Evolutionary conservation across 2,113 vertebrate genomes (phyloP).

Genomic region (Atrichornis clamosus): DNA sequence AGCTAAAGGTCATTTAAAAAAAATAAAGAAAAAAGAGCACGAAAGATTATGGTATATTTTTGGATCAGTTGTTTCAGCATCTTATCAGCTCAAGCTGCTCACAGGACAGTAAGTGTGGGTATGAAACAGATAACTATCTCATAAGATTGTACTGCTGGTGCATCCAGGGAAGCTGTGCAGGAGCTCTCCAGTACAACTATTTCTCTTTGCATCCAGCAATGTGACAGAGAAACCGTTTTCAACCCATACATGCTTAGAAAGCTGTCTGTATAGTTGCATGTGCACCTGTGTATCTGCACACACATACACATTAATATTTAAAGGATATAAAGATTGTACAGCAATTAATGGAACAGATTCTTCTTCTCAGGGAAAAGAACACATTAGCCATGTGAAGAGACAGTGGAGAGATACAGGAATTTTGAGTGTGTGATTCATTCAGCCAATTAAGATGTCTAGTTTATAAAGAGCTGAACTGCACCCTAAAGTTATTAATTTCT

Average conservation of each 20-base stretch:
- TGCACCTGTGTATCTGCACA: not conserved
- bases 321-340: not conserved
- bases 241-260: not conserved
- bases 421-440: not conserved
- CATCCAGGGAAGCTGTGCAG: not conserved
- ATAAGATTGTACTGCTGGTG: not conserved
- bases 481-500: not conserved
- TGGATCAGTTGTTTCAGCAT: not conserved
- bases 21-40: not conserved
- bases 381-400: not conserved
- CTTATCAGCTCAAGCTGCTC: not conserved
- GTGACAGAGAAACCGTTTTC: not conserved
- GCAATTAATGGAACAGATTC: not conserved
- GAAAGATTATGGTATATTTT: constrained; percentile 9
- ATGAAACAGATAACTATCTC: not conserved
- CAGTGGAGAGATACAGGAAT: not conserved
- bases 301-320: not conserved
- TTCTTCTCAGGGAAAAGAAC: not conserved
- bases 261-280: not conserved
- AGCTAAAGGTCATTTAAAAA: not conserved
- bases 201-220: not conserved
- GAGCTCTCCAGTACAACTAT: not conserved
- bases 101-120: not conserved
- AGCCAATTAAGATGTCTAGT: not conserved
- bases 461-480: not conserved